Evolutionary conservation across 2,113 vertebrate genomes (phyloP), one percentile per base, ranked within the genome.

Genomic region (Rhodinocichla rosea): DNA sequence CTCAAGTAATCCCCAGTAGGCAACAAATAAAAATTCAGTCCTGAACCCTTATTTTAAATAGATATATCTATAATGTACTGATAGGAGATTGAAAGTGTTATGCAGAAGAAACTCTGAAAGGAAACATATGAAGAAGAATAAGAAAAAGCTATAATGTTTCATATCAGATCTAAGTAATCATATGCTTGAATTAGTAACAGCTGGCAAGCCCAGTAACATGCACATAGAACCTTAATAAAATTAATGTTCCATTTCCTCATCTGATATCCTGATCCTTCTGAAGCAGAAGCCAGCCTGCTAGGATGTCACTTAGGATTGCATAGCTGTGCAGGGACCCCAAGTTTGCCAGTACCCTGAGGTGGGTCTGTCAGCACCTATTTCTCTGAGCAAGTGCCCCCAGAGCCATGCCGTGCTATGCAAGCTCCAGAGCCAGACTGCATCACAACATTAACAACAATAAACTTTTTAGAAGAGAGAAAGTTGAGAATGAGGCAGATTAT

Each of bases 321-420:
- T 1, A 71, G 53, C 40, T 87, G 37, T 42, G 53, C 94, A 79
- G 82, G 56, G 35, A 94, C 92, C 92, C 81, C 76, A 93, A 67
- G 39, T 94, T 92, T 86, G 83, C 86, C 64, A 89, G 52, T 87
- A 87, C 52, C 76, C 83, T 35, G 71, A 74, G 83, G 90, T 87
- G 35, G 15, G 40, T 83, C 94, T 95, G 91, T 93, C 91, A 93
- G 60, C 83, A 75, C 56, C 59, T 92, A 78, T 94, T 93, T 97
- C 95, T 93, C 92, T 95, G 68, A 95, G 60, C 71, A 74, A 80
- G 63, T 37, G 45, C 8, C 64, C 83, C 56, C 44, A 75, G 64
- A 95, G 76, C 33, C 50, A 39, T 40, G 39, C 8, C 14, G 0
- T n/a, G n/a, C 30, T 83, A 27, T 69, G 59, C 42, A 70, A 83